phyloP scores from a whole-genome alignment of 2,888 invertebrate genomes.

The Minunthozetes semirufus region DNA sequence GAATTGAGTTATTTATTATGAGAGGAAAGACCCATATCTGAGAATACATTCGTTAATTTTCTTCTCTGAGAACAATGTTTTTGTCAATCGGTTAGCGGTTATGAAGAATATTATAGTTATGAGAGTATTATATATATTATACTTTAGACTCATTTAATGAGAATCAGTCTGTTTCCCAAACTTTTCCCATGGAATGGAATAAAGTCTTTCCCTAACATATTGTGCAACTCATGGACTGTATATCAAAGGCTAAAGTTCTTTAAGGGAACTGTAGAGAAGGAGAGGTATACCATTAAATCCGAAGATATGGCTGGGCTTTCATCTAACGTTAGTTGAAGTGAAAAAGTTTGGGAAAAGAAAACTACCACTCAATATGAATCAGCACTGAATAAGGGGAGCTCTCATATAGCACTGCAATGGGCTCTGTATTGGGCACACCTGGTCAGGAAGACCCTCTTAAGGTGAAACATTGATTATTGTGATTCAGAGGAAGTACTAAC shows the following conservation, averaged over 20 bases:
- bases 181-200: background rate
- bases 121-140: too few relatives aligned
- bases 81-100: too few relatives aligned
- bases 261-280: background rate
- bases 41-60: too few relatives aligned
- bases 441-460: conserved; percentile 4
- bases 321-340: background rate
- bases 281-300: too few relatives aligned
- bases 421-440: background rate
- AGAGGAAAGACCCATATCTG: too few relatives aligned
- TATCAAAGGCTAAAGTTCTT: background rate
- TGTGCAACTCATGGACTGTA: background rate
- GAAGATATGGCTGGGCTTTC: too few relatives aligned
- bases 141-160: too few relatives aligned
- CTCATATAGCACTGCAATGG: background rate
- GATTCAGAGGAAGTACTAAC: background rate
- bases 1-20: too few relatives aligned
- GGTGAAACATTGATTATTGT: background rate
- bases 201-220: background rate
- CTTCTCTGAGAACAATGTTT: too few relatives aligned
- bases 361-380: too few relatives aligned
- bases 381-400: background rate
- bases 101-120: too few relatives aligned
- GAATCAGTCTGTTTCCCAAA: background rate
- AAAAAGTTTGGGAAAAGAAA: background rate